Evolutionary conservation across 2,113 vertebrate genomes (phyloP).

Genomic region (Chionodraco myersi): DNA sequence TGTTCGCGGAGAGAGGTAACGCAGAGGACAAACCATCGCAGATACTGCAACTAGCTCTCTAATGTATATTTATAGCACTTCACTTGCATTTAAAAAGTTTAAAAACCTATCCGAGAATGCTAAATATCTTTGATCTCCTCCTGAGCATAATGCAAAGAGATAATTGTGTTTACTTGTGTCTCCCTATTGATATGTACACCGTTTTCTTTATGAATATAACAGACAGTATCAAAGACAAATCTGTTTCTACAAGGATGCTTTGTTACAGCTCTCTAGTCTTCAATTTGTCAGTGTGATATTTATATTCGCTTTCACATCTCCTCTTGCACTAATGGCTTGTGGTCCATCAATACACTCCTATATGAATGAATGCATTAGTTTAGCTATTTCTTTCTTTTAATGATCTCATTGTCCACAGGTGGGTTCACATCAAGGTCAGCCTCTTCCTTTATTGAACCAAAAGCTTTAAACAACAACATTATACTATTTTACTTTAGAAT

Average conservation of each 20-base stretch:
- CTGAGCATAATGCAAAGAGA: constrained; percentile 72
- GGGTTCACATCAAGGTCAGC: constrained; percentile 40
- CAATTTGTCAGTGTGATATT: constrained; percentile 75
- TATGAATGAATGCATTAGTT: not conserved
- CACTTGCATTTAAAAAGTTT: constrained; percentile 72
- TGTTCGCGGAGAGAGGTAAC: constrained; percentile 75
- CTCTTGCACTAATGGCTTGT: constrained; percentile 39
- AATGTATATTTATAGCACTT: constrained; percentile 78
- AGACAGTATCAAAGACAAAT: constrained; percentile 73
- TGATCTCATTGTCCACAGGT: constrained; percentile 45
- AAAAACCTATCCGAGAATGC: constrained; percentile 65
- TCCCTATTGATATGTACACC: constrained; percentile 69
- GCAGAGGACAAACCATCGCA: constrained; percentile 71
- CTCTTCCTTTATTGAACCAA: constrained; percentile 5
- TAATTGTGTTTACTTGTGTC: constrained; percentile 74
- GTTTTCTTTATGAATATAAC: constrained; percentile 59
- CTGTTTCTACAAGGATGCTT: constrained; percentile 69
- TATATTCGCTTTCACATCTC: constrained; percentile 70
- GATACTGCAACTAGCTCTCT: constrained; percentile 59
- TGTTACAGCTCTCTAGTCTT: constrained; percentile 68
- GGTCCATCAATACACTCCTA: constrained; percentile 33
- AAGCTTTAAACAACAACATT: not conserved
- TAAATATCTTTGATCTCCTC: constrained; percentile 71
- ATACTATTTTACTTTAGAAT: too few species aligned
- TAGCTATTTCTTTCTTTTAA: not conserved